Evolutionary conservation across 2,797 vertebrate species (phyloP).

Genomic region (Buphagus erythrorhynchus): DNA sequence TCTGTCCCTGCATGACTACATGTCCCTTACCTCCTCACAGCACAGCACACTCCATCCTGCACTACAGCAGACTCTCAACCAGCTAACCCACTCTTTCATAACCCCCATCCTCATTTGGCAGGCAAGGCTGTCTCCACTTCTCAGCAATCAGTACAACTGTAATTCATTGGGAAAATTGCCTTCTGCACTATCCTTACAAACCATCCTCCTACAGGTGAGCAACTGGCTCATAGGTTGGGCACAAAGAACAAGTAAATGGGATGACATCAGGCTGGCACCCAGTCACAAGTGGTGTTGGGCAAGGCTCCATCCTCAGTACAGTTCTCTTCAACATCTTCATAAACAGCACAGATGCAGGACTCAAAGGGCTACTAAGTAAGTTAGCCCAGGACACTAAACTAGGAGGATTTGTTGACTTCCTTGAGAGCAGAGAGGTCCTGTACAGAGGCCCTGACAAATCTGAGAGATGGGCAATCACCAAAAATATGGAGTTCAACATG

Average conservation of each 20-base stretch:
- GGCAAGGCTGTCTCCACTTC: too few species aligned
- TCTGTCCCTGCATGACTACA: too few species aligned
- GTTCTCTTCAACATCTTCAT: neutral
- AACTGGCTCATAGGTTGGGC: neutral
- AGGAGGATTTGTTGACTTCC: neutral
- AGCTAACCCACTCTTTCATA: too few species aligned
- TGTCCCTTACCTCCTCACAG: too few species aligned
- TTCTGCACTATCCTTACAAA: too few species aligned
- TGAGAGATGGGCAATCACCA: neutral
- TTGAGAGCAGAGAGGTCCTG: neutral
- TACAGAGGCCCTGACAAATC: neutral
- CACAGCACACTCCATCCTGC: too few species aligned
- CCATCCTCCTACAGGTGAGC: too few species aligned
- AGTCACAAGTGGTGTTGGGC: neutral
- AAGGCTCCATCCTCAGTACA: too few species aligned
- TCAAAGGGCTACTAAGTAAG: neutral
- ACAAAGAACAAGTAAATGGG: neutral
- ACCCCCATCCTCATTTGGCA: too few species aligned
- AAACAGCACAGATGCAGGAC: rapidly evolving
- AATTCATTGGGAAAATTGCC: too few species aligned
- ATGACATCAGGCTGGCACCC: neutral
- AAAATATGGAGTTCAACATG: neutral
- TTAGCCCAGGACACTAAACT: neutral
- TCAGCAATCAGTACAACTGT: too few species aligned
- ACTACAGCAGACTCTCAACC: too few species aligned